Conservation (phyloP, 2,113 vertebrate genomes). For the Triplophysa rosa region DNA sequence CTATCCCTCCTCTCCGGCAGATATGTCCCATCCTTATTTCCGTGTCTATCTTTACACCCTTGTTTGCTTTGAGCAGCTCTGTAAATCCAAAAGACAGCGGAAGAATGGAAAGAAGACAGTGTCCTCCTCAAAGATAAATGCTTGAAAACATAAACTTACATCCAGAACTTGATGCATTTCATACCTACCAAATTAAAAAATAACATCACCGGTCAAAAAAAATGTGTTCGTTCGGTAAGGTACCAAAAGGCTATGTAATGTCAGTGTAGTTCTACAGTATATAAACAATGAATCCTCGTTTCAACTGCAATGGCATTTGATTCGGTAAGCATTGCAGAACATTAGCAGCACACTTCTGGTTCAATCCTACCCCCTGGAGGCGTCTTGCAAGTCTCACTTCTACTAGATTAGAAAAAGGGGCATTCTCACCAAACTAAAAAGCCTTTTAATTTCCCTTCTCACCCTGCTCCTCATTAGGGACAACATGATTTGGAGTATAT, state of each 20-base stretch:
- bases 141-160: constrained; percentile 26
- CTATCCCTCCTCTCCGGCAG: constrained; percentile 48
- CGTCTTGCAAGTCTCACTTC: constrained; percentile 20
- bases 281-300: not conserved
- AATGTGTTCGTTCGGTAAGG: constrained; percentile 27
- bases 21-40: constrained; percentile 48
- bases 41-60: constrained; percentile 32
- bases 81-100: constrained; percentile 35
- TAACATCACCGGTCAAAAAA: constrained; percentile 40
- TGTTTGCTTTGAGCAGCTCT: constrained; percentile 19
- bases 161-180: not conserved
- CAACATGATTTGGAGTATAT: constrained; percentile 66
- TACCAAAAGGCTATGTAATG: constrained; percentile 9
- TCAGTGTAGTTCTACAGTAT: not conserved
- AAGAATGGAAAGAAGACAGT: constrained; percentile 24
- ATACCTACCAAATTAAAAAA: constrained; percentile 13
- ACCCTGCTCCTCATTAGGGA: constrained; percentile 60
- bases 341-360: constrained; percentile 10
- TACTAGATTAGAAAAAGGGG: constrained; percentile 22
- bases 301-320: constrained; percentile 20
- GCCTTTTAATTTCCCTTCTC: constrained; percentile 55
- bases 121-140: not conserved
- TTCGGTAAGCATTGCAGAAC: constrained; percentile 8
- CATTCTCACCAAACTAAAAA: constrained; percentile 38
- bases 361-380: constrained; percentile 29